A percentile compares a stretch with the other conserved stretches of the same genome.
Conservation (phyloP, 2,888 invertebrate genomes). For the Ophonus ardosiacus region DNA sequence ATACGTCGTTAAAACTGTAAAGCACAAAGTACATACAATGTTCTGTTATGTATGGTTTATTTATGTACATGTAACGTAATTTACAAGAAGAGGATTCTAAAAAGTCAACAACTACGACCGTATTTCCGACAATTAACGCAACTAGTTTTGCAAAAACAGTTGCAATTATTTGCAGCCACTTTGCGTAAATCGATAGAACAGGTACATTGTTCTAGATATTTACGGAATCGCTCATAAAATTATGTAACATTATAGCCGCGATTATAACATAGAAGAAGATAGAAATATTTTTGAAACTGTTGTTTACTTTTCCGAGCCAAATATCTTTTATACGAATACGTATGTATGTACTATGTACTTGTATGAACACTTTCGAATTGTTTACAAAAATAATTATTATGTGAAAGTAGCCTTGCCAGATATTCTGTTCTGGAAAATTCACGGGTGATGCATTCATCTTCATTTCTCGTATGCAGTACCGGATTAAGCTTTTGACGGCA, state of each 20-base stretch:
- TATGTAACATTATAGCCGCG: not conserved
- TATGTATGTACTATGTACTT: no score
- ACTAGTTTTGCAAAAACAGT: slow-evolving; percentile 30
- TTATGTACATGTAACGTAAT: slow-evolving; percentile 38
- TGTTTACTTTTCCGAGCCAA: not conserved
- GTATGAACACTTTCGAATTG: not conserved
- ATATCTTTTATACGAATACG: not conserved
- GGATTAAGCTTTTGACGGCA: no score
- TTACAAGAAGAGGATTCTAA: slow-evolving; percentile 32
- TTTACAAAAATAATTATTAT: not conserved
- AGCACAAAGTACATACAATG: slow-evolving; percentile 30
- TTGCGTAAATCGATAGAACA: not conserved
- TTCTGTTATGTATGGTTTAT: slow-evolving; percentile 25
- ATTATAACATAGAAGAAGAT: not conserved
- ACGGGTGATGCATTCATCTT: not conserved
- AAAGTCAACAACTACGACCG: slow-evolving; percentile 38
- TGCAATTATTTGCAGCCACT: slow-evolving; percentile 12
- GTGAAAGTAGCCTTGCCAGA: not conserved
- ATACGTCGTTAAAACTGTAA: slow-evolving; percentile 17
- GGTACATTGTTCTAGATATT: not conserved
- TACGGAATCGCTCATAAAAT: not conserved
- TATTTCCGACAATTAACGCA: slow-evolving; percentile 34
- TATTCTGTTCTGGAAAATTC: not conserved
- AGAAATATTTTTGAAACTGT: not conserved
- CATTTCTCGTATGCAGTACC: not conserved